Percentiles rank a stretch among this genome's conserved stretches.
Evolutionary conservation across 2,797 vertebrate genomes (phyloP).

Genomic region (Alectoris magna): DNA sequence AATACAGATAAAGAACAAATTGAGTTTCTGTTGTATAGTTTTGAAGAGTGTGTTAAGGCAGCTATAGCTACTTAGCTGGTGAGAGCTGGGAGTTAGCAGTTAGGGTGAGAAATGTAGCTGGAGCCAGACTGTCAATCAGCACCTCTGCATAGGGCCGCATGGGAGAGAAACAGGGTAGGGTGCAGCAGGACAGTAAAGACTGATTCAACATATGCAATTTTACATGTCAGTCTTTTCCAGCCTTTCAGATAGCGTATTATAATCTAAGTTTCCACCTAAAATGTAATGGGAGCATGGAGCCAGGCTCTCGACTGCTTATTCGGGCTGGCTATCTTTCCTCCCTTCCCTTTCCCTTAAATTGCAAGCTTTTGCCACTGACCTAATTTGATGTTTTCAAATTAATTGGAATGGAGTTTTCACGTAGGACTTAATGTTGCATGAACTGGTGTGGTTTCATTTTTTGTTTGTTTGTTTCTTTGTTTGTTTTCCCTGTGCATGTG

Average conservation of each 20-base stretch:
- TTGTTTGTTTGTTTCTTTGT: too few species aligned
- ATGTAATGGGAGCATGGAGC: background rate
- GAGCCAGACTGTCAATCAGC: background rate
- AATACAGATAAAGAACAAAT: background rate
- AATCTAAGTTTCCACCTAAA: background rate
- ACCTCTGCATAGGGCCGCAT: background rate
- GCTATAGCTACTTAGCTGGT: background rate
- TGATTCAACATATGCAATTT: background rate
- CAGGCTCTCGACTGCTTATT: background rate
- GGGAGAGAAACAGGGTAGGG: accelerated
- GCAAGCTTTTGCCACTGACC: background rate
- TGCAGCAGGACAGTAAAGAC: background rate
- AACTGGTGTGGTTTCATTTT: background rate
- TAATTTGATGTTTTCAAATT: background rate
- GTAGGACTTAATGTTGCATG: background rate
- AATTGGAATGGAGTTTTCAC: background rate
- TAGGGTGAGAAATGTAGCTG: background rate
- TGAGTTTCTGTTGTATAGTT: background rate
- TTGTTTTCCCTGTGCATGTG: background rate
- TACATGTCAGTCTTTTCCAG: background rate
- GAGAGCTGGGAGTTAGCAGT: background rate
- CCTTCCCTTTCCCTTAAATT: background rate
- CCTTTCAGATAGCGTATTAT: background rate
- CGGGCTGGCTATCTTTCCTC: background rate
- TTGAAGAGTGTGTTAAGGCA: background rate